phyloP scores from a whole-genome alignment of 2,888 invertebrate genomes.

The Pheosia tremula region DNA sequence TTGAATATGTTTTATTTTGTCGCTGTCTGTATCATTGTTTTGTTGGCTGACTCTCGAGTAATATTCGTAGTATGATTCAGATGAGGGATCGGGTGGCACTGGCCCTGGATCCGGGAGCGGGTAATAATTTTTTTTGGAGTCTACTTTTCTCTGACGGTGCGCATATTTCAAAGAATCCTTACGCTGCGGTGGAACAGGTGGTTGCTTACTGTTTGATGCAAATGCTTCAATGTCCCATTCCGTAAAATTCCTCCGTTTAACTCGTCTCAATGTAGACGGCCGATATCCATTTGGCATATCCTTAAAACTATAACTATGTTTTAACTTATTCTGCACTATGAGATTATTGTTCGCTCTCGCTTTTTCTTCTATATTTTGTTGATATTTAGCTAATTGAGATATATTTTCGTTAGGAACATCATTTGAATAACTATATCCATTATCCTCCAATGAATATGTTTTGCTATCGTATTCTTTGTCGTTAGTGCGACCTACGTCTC shows the following conservation, averaged over 20 bases:
- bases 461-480: slow-evolving; percentile 63
- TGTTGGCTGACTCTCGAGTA: slow-evolving; percentile 81
- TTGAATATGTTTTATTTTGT: slow-evolving; percentile 73
- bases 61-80: slow-evolving; percentile 81
- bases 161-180: slow-evolving; percentile 82
- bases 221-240: slow-evolving; percentile 84
- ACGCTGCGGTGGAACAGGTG: slow-evolving; percentile 74
- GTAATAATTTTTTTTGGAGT: slow-evolving; percentile 71
- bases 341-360: slow-evolving; percentile 81
- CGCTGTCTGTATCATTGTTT: slow-evolving; percentile 78
- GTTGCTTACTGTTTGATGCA: slow-evolving; percentile 64
- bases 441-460: slow-evolving; percentile 63
- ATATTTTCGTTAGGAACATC: slow-evolving; percentile 72
- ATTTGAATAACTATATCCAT: slow-evolving; percentile 60
- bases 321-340: slow-evolving; percentile 79
- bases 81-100: slow-evolving; percentile 74
- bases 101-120: slow-evolving; percentile 78
- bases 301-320: slow-evolving; percentile 84
- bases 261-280: slow-evolving; percentile 84
- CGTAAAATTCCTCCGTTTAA: slow-evolving; percentile 82
- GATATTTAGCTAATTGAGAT: slow-evolving; percentile 86
- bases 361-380: slow-evolving; percentile 84
- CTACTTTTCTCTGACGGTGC: slow-evolving; percentile 77
- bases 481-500: slow-evolving; percentile 70
- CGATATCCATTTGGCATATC: slow-evolving; percentile 86